Base-by-base conservation (phyloP, 2,113 vertebrate species). In the Oncorhynchus masou region DNA sequence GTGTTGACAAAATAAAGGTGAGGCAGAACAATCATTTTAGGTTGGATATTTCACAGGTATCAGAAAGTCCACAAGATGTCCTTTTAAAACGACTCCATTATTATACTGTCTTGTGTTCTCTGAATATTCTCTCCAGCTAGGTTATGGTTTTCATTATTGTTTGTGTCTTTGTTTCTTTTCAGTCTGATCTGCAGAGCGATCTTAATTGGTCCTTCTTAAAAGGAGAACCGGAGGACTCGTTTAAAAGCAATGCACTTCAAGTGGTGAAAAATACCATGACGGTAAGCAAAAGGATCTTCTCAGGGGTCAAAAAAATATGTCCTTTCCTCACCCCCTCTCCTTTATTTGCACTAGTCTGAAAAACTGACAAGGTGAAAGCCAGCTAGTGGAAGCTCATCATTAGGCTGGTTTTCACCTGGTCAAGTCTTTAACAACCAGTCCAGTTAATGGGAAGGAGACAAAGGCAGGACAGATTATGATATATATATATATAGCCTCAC, bases 221-320 rank as follows among this genome's bases (percentile, higher is more conserved):
- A 62, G 34, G 69, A 75, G 74, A 85, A 70, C 5, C 75, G 20
- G 92, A 92, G 67, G 70, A 60, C 39, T 84, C 84, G 49, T 68
- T 82, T 34, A 88, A 87, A 81, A 76, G 60, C 45, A 85, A 85
- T 66, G 82, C 87, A 25, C 89, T 92, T 27, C 60, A 73, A 0
- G 71, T 79, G 39, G 74, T 75, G 74, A 94, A 94, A 79, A 91
- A 91, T 0, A 75, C 86, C 16, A 93, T 94, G 89, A 90, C 87
- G 79, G 95, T 95, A 89, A 93, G 93, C 84, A 75, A 25, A 31
- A 7, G 4, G 16, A 16, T 54, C 4, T 54, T 19, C 51, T 4
- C 51, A 54, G 5, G 51, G 12, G 51, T 54, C 13, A 15, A 51
- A 12, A 16, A 16, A 16, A 51, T 16, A 16, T 51, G 15, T 16